Conservation (phyloP, 2,888 invertebrate genomes). For the Orthosia gracilis region DNA sequence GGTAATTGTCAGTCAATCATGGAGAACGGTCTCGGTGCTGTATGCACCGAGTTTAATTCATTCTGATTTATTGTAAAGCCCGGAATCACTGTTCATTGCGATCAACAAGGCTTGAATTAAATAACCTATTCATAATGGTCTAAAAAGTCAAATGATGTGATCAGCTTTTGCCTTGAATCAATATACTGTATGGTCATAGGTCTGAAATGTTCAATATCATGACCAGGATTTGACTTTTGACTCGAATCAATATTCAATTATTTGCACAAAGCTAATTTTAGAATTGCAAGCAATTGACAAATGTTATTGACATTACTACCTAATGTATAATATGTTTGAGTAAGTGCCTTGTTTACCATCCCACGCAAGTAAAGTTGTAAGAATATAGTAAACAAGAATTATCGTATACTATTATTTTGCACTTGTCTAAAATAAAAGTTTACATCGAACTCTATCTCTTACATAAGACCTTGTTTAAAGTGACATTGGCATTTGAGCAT, state of each 20-base stretch:
- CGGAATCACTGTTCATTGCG: conserved; percentile 16
- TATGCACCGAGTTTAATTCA: too few relatives aligned
- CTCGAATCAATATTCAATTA: conserved; percentile 2
- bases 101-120: neutral
- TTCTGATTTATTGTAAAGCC: conserved; percentile 36
- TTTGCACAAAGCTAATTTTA: neutral
- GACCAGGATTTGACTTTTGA: conserved; percentile 16
- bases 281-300: neutral
- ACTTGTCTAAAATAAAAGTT: neutral
- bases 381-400: conserved; percentile 35
- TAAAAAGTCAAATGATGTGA: conserved; percentile 4
- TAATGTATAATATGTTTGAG: conserved; percentile 5
- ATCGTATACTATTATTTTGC: neutral
- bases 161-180: conserved; percentile 5
- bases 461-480: neutral
- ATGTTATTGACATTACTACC: conserved; percentile 10
- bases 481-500: conserved; percentile 30
- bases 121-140: neutral
- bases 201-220: conserved; percentile 9
- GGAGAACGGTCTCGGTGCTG: conserved; percentile 38
- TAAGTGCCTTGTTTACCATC: conserved; percentile 50
- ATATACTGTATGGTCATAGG: neutral
- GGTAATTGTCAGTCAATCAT: conserved; percentile 38
- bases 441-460: conserved; percentile 2
- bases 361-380: conserved; percentile 55